Percentiles rank a stretch among this genome's conserved stretches.
These are phyloP conservation scores for Muntiacus reevesi DNA, from an alignment of 2,113 vertebrate genomes.

Conservation along the genomic window DNA sequence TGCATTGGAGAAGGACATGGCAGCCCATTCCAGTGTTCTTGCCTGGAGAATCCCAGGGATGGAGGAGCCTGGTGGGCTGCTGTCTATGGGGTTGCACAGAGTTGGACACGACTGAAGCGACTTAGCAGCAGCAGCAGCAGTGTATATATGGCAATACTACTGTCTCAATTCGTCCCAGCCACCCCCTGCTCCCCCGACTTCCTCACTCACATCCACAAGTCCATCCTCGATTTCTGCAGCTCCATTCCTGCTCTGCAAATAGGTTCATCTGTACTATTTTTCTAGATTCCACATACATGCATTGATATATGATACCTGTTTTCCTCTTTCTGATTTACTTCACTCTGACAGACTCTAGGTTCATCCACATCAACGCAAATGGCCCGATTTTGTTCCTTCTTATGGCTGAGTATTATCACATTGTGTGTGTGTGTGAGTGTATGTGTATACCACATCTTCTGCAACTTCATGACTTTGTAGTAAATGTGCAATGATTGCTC, in stretches of 20 bases:
- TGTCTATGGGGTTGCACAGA: too few relatives aligned
- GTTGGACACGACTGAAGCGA: too few relatives aligned
- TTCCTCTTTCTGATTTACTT: not conserved
- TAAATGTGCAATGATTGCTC: not conserved
- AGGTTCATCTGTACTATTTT: not conserved
- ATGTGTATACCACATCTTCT: not conserved
- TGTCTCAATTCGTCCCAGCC: not conserved
- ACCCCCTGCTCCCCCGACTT: not conserved
- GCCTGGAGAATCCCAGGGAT: too few relatives aligned
- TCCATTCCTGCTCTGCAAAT: not conserved
- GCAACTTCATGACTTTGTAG: not conserved
- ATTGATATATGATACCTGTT: not conserved
- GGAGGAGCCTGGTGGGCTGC: too few relatives aligned
- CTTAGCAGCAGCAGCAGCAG: too few relatives aligned
- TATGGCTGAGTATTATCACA: not conserved
- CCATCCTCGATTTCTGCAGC: fast-evolving
- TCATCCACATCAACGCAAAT: not conserved
- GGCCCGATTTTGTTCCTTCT: not conserved
- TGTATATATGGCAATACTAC: not conserved
- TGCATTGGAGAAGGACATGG: too few relatives aligned
- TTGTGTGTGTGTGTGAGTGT: not conserved
- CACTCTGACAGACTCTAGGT: not conserved
- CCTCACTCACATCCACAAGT: not conserved
- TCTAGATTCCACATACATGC: not conserved
- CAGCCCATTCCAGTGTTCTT: too few relatives aligned